These are phyloP conservation scores for Myripristis murdjan DNA, from an alignment of 2,797 vertebrate genomes.

Conservation along the genomic window DNA sequence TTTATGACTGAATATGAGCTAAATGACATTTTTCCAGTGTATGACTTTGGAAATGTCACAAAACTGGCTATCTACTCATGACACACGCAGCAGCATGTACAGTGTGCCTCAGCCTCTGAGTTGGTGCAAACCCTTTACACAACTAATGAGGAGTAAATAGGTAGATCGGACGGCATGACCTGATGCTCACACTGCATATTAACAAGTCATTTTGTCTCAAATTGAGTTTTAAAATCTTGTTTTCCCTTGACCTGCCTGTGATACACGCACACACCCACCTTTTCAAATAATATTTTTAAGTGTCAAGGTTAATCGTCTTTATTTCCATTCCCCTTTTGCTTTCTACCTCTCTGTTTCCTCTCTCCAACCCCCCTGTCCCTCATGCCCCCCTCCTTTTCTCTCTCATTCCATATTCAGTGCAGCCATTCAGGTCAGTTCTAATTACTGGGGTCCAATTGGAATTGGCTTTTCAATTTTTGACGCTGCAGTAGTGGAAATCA, in stretches of 20 bases:
- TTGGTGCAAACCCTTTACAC: too few relatives aligned
- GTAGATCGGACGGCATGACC: too few relatives aligned
- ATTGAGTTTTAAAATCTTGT: too few relatives aligned
- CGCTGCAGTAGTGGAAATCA: conserved; percentile 76
- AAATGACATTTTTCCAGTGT: too few relatives aligned
- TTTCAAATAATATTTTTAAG: conserved; percentile 28
- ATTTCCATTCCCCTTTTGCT: conserved; percentile 49
- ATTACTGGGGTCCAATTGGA: conserved; percentile 84
- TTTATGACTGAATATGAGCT: too few relatives aligned
- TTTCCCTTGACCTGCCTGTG: conserved; percentile 17
- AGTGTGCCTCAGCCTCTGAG: too few relatives aligned
- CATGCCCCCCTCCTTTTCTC: conserved; percentile 35
- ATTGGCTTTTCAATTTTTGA: conserved; percentile 88
- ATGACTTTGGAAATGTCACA: too few relatives aligned
- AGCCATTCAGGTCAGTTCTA: conserved; percentile 81
- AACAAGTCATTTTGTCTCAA: too few relatives aligned
- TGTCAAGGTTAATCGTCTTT: conserved; percentile 67
- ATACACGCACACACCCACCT: conserved; percentile 16
- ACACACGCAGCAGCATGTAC: too few relatives aligned
- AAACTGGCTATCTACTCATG: too few relatives aligned
- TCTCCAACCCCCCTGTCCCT: conserved; percentile 29
- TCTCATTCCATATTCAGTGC: conserved; percentile 77
- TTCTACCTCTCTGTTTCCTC: conserved; percentile 43
- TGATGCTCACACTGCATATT: too few relatives aligned
- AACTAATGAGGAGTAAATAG: too few relatives aligned